Evolutionary conservation across 2,888 invertebrate species (phyloP).

Genomic region (Amiota minor): DNA sequence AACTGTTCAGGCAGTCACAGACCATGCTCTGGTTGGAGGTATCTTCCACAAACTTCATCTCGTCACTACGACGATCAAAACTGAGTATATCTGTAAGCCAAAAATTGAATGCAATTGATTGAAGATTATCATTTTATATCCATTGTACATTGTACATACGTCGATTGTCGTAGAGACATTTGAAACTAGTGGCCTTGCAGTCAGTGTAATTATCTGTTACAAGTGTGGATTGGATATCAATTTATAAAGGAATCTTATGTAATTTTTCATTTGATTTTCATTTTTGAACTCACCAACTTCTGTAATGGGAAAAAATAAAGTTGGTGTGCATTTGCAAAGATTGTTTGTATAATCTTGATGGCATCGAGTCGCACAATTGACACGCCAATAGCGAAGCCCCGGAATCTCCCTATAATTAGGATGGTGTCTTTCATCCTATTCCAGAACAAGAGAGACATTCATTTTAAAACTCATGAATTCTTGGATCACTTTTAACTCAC

Average conservation of each 20-base stretch:
- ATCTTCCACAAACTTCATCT: constrained; percentile 58
- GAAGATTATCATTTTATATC: background rate
- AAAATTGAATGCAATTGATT: background rate
- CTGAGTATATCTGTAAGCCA: constrained; percentile 50
- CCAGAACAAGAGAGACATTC: background rate
- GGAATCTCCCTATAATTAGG: constrained; percentile 62
- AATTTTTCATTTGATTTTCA: background rate
- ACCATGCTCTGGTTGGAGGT: constrained; percentile 61
- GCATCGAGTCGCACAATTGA: constrained; percentile 69
- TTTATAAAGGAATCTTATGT: background rate
- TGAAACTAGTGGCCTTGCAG: constrained; percentile 64
- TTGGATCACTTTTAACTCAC: constrained; percentile 38
- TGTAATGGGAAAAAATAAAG: constrained; percentile 62
- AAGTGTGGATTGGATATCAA: background rate
- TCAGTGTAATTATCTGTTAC: constrained; percentile 59
- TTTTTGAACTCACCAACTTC: constrained; percentile 46
- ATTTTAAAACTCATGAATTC: background rate
- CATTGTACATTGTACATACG: constrained; percentile 50
- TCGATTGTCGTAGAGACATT: constrained; percentile 63
- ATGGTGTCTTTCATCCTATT: constrained; percentile 57
- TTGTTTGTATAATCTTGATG: constrained; percentile 66
- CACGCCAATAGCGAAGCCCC: constrained; percentile 64
- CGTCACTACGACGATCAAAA: constrained; percentile 54
- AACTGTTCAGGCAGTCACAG: constrained; percentile 69
- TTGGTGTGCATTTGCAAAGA: constrained; percentile 66